phyloP scores from a whole-genome alignment of 2,797 vertebrate species.

The Pantherophis alleghaniensis region DNA sequence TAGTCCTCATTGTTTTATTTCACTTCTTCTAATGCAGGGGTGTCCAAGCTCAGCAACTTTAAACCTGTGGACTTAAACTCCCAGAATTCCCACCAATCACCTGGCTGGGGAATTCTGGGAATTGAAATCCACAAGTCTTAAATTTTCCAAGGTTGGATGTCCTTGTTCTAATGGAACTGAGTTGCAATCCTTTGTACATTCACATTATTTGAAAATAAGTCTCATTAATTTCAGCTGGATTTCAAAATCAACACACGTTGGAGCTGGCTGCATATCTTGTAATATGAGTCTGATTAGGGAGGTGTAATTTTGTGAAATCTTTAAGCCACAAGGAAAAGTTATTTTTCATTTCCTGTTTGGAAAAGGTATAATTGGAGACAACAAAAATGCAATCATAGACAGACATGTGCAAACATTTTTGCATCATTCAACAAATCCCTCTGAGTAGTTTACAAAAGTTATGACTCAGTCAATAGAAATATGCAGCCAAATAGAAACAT shows the following conservation, averaged over 20 bases:
- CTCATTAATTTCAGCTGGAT: not conserved
- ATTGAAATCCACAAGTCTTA: not conserved
- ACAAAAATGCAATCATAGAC: not conserved
- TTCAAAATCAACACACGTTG: not conserved
- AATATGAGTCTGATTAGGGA: not conserved
- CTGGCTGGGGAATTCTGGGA: not conserved
- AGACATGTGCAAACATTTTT: not conserved
- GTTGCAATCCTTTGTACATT: not conserved
- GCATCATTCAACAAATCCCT: not conserved
- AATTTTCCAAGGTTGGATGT: not conserved
- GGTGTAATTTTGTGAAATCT: not conserved
- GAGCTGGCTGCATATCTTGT: not conserved
- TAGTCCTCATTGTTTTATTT: not conserved
- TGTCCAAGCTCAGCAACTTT: not conserved
- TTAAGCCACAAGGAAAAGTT: not conserved
- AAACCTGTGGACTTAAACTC: not conserved
- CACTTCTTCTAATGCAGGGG: not conserved
- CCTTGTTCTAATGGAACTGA: not conserved
- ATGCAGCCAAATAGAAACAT: not conserved
- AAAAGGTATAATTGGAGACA: not conserved
- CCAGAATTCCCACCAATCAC: not conserved
- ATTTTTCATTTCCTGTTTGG: not conserved
- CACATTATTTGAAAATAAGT: not conserved
- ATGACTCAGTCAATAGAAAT: not conserved
- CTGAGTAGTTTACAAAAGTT: not conserved